Percentiles rank a stretch among this genome's conserved stretches.
These are phyloP conservation scores for Platynereis dumerilii DNA, from an alignment of 2,888 invertebrate genomes.

Conservation along the genomic window DNA sequence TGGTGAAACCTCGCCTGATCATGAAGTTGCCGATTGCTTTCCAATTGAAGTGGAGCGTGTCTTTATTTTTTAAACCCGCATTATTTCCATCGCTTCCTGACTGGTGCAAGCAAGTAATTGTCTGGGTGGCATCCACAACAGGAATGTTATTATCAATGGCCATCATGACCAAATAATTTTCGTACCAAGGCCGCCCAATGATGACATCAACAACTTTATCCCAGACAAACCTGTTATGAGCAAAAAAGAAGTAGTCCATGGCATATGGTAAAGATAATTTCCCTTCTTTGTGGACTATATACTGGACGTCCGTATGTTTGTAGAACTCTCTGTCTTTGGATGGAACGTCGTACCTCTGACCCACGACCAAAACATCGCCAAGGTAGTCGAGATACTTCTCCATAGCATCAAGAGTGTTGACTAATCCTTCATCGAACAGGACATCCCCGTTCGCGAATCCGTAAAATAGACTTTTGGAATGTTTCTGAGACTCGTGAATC, in stretches of 20 bases:
- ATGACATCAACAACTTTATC: slow-evolving; percentile 15
- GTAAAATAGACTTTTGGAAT: slow-evolving; percentile 13
- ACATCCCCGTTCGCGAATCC: slow-evolving; percentile 20
- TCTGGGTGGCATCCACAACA: slow-evolving; percentile 11
- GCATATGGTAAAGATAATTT: slow-evolving; percentile 4
- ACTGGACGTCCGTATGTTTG: not conserved
- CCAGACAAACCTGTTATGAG: slow-evolving; percentile 10
- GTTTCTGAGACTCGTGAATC: not conserved
- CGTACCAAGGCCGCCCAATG: slow-evolving; percentile 15
- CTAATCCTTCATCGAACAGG: slow-evolving; percentile 10
- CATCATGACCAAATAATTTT: slow-evolving; percentile 14
- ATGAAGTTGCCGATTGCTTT: not conserved
- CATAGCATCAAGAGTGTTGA: not conserved
- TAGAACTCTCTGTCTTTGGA: not conserved
- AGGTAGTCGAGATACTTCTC: not conserved
- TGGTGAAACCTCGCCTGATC: not conserved
- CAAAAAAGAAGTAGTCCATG: slow-evolving; percentile 18
- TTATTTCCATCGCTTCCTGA: slow-evolving; percentile 14
- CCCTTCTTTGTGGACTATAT: not conserved
- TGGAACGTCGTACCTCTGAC: slow-evolving; percentile 1
- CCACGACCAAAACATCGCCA: slow-evolving; percentile 2
- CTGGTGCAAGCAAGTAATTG: slow-evolving; percentile 10
- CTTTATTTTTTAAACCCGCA: slow-evolving; percentile 12
- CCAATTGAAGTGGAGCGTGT: not conserved
- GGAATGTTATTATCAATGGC: not conserved